These are phyloP conservation scores for Uropetala carovei DNA, from an alignment of 2,888 invertebrate species.

Conservation along the genomic window DNA sequence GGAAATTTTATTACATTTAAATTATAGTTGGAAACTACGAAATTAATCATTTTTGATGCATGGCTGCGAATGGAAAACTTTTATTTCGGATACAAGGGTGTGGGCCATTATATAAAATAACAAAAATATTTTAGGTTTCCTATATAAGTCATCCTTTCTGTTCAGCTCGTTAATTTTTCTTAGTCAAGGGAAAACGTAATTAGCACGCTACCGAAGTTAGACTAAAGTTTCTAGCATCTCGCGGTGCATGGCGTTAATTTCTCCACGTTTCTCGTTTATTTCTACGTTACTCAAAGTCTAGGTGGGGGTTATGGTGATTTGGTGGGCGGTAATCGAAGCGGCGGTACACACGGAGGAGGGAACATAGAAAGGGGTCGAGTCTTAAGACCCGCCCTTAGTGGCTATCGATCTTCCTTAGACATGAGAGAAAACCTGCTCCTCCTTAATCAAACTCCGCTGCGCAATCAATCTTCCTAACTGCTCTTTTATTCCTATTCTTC, in stretches of 20 bases:
- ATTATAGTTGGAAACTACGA: no score
- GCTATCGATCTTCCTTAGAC: conserved; percentile 31
- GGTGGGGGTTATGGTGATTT: not conserved
- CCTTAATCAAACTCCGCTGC: not conserved
- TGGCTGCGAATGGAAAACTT: no score
- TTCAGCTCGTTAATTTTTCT: not conserved
- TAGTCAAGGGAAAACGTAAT: not conserved
- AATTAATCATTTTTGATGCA: no score
- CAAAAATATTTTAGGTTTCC: no score
- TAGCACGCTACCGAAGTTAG: not conserved
- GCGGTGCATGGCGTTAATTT: not conserved
- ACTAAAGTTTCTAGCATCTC: not conserved
- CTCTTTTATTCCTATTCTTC: not conserved
- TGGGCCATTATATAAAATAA: no score
- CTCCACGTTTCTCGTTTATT: not conserved
- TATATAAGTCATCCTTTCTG: no score
- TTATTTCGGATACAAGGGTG: no score
- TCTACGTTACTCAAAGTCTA: not conserved
- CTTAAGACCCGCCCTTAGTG: not conserved
- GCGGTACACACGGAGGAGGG: not conserved
- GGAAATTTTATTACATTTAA: no score
- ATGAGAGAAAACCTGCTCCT: not conserved
- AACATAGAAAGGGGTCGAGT: not conserved
- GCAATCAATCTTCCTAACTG: conserved; percentile 9
- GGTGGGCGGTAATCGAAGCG: conserved; percentile 8